These are phyloP conservation scores for Poeciliopsis prolifica DNA, from an alignment of 2,113 vertebrate genomes.

Conservation along the genomic window DNA sequence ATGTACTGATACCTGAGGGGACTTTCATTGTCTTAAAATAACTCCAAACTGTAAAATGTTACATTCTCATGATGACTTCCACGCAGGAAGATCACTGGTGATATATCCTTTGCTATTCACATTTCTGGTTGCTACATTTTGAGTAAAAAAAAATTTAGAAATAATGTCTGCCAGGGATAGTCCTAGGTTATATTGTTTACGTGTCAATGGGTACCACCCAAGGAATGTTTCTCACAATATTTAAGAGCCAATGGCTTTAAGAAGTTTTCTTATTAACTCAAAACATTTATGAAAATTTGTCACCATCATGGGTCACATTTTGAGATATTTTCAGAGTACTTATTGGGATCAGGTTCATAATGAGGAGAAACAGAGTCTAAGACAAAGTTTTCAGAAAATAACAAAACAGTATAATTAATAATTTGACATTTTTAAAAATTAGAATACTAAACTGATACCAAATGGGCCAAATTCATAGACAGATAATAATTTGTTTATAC, in stretches of 20 bases:
- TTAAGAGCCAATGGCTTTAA: not conserved
- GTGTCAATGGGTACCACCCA: not conserved
- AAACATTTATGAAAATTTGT: no score
- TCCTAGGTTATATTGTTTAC: not conserved
- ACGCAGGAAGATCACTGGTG: not conserved
- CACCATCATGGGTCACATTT: no score
- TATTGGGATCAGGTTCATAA: no score
- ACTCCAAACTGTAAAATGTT: not conserved
- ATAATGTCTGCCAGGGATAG: not conserved
- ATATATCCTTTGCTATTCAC: not conserved
- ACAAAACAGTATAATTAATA: no score
- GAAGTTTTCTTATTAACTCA: not conserved
- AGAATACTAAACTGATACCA: not conserved
- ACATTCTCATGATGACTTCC: not conserved
- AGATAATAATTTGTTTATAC: not conserved
- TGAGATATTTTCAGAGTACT: no score
- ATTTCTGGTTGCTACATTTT: not conserved
- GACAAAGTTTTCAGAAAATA: no score
- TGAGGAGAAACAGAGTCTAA: no score
- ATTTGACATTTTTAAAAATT: no score
- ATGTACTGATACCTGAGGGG: not conserved
- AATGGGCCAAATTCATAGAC: not conserved
- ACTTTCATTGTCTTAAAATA: not conserved
- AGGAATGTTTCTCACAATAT: not conserved
- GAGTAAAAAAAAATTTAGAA: not conserved